Evolutionary conservation across 2,113 vertebrate genomes (phyloP).

Genomic region (Speoplatyrhinus poulsoni): DNA sequence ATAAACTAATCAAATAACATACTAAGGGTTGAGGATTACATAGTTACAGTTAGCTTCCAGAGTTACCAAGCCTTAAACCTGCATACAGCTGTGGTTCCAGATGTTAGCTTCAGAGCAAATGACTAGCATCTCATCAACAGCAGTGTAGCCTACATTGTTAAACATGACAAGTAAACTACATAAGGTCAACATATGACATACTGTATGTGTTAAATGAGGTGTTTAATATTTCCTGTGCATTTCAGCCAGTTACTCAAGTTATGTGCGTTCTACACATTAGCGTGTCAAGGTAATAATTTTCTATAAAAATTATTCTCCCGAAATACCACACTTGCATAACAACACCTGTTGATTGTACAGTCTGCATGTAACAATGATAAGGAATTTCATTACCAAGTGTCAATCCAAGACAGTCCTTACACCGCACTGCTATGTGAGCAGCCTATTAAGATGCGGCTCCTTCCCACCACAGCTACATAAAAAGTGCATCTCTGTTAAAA

Average conservation of each 20-base stretch:
- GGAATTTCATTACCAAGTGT: conserved; percentile 4
- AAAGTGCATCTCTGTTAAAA: conserved; percentile 14
- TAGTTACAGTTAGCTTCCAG: neutral
- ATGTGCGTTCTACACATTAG: neutral
- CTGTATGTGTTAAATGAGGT: neutral
- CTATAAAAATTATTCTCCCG: neutral
- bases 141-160: neutral
- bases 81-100: conserved; percentile 2
- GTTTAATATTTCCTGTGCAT: neutral
- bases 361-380: neutral
- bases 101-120: conserved; percentile 6
- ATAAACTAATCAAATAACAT: neutral
- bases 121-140: neutral
- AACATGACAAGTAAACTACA: neutral
- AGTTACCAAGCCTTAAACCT: neutral
- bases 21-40: neutral
- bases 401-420: conserved; percentile 4
- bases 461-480: conserved; percentile 23
- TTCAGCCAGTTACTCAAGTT: neutral
- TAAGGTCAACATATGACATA: neutral
- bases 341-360: neutral
- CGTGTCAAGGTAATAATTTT: neutral
- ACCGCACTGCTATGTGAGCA: conserved; percentile 1
- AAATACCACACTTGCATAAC: neutral
- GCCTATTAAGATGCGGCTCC: conserved; percentile 14